Base-by-base conservation (phyloP, 1,140 invertebrate species). In the Meloidogyne exigua region DNA sequence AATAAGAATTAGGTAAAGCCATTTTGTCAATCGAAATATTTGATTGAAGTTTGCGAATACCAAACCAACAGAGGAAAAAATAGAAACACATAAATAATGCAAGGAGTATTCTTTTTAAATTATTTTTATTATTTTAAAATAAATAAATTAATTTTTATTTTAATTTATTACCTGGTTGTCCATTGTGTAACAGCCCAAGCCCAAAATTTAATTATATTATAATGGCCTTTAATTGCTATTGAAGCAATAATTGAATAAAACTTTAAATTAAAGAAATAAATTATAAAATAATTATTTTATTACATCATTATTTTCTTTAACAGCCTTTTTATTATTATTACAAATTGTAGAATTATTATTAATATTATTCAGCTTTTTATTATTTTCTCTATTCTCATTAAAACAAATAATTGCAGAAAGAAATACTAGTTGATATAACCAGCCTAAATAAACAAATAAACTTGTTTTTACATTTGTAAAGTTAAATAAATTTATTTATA, bases 381-480 rank as follows among this genome's bases (percentile, higher is more conserved):
- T 42, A n/a, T 21, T 23, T 73, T 36, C 32, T 28, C 84, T 69
- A 12, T 73, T 36, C 32, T 94, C 95, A 69, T 93, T 92, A 71
- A 96, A 90, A 0, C 94, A 94, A 76, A 85, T 62, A 25, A 85
- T 94, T 15, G 92, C 94, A 5, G 93, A 92, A 88, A 97, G 97
- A 90, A 98, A 95, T 9, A 94, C 95, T 71, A 96, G 89, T 88
- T 98, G 95, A 91, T 94, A 96, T 23, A 79, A 57, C 72, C 72
- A 73, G 36, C 69, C 69, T 71, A 15, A 13, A 28, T 25, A 70
- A 36, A 36, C 5, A 9, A 70, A 69, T 18, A 39, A 39, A 39
- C 36, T 39, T 13, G 13, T n/a, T 25, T 28, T 69, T 25, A 28
- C 1, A 36, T 28, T 23, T 28, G 4, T 13, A 83, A 88, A 95